Evolutionary conservation across 1,140 invertebrate genomes (phyloP), one percentile per base, ranked within the genome.

Genomic region (Anastrepha ludens): DNA sequence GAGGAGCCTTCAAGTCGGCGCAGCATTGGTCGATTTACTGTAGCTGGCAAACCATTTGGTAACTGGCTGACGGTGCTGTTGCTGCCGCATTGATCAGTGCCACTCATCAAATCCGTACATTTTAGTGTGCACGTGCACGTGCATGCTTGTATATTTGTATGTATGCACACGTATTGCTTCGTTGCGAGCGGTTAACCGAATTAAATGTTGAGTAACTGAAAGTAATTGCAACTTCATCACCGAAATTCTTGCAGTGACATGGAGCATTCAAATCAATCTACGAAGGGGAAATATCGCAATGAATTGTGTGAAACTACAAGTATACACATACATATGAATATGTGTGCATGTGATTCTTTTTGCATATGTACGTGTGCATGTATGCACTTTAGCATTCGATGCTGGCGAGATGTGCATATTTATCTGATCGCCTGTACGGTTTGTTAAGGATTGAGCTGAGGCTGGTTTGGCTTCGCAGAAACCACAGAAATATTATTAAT

Each of bases 141-240:
- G 15, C 3, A n/a, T 47, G 8, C 17, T 1, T 81, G 8, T 0
- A 55, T 81, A 8, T 81, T 5, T 81, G 74, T 81, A 55, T 81
- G 74, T 29, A 58, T 29, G 47, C 47, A 47, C 47, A 47, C 44
- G 74, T 29, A 39, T n/a, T 87, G 50, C 70, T 60, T 58, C 67
- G 87, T 60, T 87, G 55, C 87, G 70, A 87, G 62, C 55, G 50
- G 70, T 87, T 87, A 78, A 87, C 65, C 70, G 70, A 81, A 87
- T 60, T 87, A 87, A 87, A 87, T 87, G 87, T 87, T 74, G 87
- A 78, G 87, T 87, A 78, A 87, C 67, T 55, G 55, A 87, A 87
- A 81, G 50, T 87, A 87, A 87, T 87, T 87, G 55, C 20, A 15
- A 78, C 29, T 64, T 87, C 86, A 87, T 87, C 60, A 60, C 60